Evolutionary conservation across 1,140 invertebrate genomes (phyloP), one percentile per base, ranked within the genome.

Genomic region (Pogonus chalceus): DNA sequence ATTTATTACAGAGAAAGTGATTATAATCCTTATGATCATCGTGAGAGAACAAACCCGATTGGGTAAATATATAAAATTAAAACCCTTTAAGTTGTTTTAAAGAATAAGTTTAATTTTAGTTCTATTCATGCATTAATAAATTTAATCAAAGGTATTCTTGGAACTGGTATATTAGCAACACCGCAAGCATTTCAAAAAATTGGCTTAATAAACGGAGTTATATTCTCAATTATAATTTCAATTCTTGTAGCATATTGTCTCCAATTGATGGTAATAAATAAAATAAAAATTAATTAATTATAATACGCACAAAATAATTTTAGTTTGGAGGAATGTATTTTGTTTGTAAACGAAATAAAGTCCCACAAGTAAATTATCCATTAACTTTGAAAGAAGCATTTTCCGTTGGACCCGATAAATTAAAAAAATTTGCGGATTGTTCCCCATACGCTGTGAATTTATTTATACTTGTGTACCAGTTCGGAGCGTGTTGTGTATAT

Each of bases 401-500:
- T 51, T 52, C 54, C 23, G 60, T 63, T 20, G 72, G 72, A 16
- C 72, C 71, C 2, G 20, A 23, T 16, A n/a, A 2, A 24, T 22
- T 23, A 1, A 20, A 18, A 3, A 18, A 23, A n/a, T 39, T 37
- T 14, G 37, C 39, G 55, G 59, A 53, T 47, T 26, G 12, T 73
- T 73, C 20, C 67, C 80, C 79, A 51, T 67, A 72, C 37, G 63
- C 78, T 2, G 76, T 81, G 7, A 82, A 83, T 60, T 61, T 70
- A 0, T 83, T 86, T 60, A 72, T 91, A 20, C 74, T 85, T 16
- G 69, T 87, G 26, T 88, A 87, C 49, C 88, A 90, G 68, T 76
- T 90, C 51, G 88, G 88, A 9, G 88, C 88, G 53, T 90, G 87
- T 66, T 88, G 85, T 69, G 85, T 89, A 0, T 91, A 91, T 69